Evolutionary conservation across 2,888 invertebrate species (phyloP), one percentile per base, ranked within the genome.

Genomic region (Rugalucina vietnamica): DNA sequence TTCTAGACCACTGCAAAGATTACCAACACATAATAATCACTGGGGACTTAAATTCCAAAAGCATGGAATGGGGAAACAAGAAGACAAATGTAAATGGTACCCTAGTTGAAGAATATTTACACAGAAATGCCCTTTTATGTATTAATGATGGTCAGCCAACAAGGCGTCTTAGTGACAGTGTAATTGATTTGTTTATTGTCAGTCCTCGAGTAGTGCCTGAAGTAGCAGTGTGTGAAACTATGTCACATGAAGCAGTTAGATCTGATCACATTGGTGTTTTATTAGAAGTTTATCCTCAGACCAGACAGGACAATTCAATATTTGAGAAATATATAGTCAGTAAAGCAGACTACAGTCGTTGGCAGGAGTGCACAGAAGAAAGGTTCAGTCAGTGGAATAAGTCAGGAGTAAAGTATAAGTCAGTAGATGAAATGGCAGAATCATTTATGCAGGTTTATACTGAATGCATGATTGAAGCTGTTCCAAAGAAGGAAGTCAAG

Each of bases 351-450:
- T 73, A 24, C 24, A 49, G 49, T 3, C 29, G 24, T 27, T 73
- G 73, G 73, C 24, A 21, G 1, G 24, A 8, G 18, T 49, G 43
- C 29, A 49, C 73, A 29, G 73, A 73, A 21, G 12, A 49, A 14
- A 73, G 29, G 24, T 73, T 49, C 29, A 73, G 49, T 49, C 27
- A 49, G n/a, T 73, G 73, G 49, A 73, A 73, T 73, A 18, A 39
- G 4, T 21, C 24, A 8, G 32, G 49, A 27, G 49, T 3, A 43
- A 4, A 27, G 32, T 39, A 27, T 49, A 39, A 73, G 18, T 12
- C 29, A 18, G 73, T 73, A 12, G 73, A 73, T 73, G 49, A 54
- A 21, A 54, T 73, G 73, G 73, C 73, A 49, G 73, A 49, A 12
- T 12, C 73, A 49, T 73, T 73, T 27, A n/a, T 73, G 73, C 24